phyloP scores from a whole-genome alignment of 2,797 vertebrate species.

The Falco naumanni region DNA sequence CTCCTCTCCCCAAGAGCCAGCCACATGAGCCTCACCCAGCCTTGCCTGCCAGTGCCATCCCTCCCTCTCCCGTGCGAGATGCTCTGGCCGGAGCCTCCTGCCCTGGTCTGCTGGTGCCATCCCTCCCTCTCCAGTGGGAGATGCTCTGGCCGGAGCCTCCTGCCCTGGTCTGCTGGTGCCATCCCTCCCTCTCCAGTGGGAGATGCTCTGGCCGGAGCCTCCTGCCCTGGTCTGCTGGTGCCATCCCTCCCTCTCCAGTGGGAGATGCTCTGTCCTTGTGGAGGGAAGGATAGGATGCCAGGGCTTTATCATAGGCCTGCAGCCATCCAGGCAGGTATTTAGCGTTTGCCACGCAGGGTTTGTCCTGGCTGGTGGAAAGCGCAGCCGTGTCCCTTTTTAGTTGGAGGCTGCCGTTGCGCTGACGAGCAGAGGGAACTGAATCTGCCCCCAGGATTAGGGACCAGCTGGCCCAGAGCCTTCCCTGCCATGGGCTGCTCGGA shows the following conservation, averaged over 20 bases:
- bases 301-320: neutral
- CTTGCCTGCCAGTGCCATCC: neutral
- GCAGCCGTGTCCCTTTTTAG: rapidly evolving
- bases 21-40: neutral
- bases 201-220: neutral
- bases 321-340: neutral
- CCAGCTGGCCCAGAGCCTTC: neutral
- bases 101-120: neutral
- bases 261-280: neutral
- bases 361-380: neutral
- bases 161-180: too few relatives aligned
- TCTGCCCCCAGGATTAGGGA: too few relatives aligned
- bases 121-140: neutral
- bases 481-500: neutral
- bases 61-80: neutral
- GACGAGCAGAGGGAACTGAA: neutral
- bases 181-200: neutral
- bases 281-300: neutral
- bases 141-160: too few relatives aligned
- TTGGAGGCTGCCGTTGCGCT: neutral
- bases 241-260: neutral
- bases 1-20: neutral
- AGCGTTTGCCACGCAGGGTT: neutral
- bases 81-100: neutral
- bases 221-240: neutral